Evolutionary conservation across 2,113 vertebrate genomes (phyloP), one percentile per base, ranked within the genome.

Genomic region (Eulemur rufifrons): DNA sequence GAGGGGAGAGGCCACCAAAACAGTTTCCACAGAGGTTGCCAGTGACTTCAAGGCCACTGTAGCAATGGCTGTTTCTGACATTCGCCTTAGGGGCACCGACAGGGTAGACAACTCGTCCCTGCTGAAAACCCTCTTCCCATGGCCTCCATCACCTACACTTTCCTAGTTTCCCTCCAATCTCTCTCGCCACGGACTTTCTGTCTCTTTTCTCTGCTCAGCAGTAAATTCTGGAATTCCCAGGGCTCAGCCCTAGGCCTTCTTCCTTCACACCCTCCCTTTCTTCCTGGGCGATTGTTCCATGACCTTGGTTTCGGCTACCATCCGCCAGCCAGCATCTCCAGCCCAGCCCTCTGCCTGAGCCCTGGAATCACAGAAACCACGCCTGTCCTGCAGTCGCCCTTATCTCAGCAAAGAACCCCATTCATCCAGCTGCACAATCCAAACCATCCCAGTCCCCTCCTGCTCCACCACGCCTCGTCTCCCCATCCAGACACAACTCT

Each of bases 401-500:
- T 5, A 39, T 52, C 61, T 59, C 42, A 69, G 74, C 23, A 78
- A 52, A 88, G 54, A 5, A 5, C 0, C 10, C 54, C 18, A 6
- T 13, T 21, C 6, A 6, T 10, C 25, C 54, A 88, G 61, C 6
- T 0, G 27, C 56, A 8, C 0, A 5, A 15, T 45, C 23, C 69
- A 39, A 12, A 54, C 20, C 50, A 20, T n/a, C 23, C 27, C 12
- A 32, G 42, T 29, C 64, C 18, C n/a, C 42, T 45, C 39, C 14
- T 4, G 37, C 25, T 18, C 27, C 1, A 11, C 25, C 47, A 27
- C 0, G 13, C 25, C 0, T 18, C 14, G 0, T 7, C 20, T 14
- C 5, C n/a, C 37, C 4, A 14, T 8, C 73, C 9, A 0, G 12
- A 37, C 14, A 54, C 6, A 54, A 6, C 25, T 10, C 27, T 1